Evolutionary conservation across 2,797 vertebrate genomes (phyloP), one percentile per base, ranked within the genome.

Genomic region (Ficedula albicollis): DNA sequence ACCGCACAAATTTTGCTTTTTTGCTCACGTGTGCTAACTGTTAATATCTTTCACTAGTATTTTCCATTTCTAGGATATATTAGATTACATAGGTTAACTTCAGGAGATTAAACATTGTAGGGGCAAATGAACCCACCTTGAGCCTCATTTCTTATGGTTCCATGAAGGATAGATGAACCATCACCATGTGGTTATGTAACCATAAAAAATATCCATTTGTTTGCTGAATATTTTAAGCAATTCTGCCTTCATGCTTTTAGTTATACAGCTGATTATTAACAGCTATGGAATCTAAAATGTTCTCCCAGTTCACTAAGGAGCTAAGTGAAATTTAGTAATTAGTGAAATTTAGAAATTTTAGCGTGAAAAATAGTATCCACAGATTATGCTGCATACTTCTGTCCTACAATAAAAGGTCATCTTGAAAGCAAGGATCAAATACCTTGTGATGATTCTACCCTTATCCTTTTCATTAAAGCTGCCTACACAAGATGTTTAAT

Each of bases 11-110:
- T 68, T 39, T 78, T 81, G 22, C 15, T 89, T 97, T 58, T 59
- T 95, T 70, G 60, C 48, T 95, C 58, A 80, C 78, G 89, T 90
- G 49, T 90, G 77, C 52, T 92, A 64, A 90, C 72, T 89, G 55
- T 87, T 79, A 67, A 56, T 58, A 87, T 14, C 9, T 87, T 91
- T 58, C 55, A 46, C 27, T 43, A 27, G 30, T 51, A 54, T 81
- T 91, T 96, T 81, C 39, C 38, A 82, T 90, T 62, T 62, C 55
- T 74, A 87, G 38, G 8, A 16, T 84, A 23, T 62, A 75, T 69
- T 92, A 93, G 39, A 94, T 75, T 52, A 38, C 12, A 73, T 67
- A 20, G 8, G 41, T 90, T 96, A 58, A 89, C 43, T 87, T 95
- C 41, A 87, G 77, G 41, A 93, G 22, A 94, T 89, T 94, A 94